Percentiles rank a stretch among this genome's conserved stretches.
phyloP scores from a whole-genome alignment of 2,888 invertebrate species.

The Cryptocephalus moraei region DNA sequence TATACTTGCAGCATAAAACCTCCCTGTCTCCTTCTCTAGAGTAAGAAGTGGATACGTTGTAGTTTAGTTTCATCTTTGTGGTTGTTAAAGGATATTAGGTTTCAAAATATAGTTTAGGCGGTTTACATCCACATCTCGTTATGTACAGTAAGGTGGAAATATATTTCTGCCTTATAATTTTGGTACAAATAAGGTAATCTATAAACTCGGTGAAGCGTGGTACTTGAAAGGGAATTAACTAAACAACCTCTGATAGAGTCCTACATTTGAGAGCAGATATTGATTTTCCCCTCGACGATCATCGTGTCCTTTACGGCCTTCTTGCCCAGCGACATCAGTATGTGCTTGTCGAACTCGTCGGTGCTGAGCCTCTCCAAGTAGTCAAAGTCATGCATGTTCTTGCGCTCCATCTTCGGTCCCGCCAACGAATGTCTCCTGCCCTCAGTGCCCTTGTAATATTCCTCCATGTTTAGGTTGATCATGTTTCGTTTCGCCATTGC shows the following conservation, averaged over 20 bases:
- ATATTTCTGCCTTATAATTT: no score
- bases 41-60: no score
- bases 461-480: no score
- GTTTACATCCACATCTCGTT: no score
- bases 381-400: neutral
- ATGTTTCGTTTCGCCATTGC: no score
- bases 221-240: neutral
- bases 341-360: slow-evolving; percentile 6
- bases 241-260: neutral
- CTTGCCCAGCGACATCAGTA: slow-evolving; percentile 4
- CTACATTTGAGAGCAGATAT: slow-evolving; percentile 23
- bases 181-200: no score
- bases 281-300: slow-evolving; percentile 21
- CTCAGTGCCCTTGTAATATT: no score
- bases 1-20: slow-evolving; percentile 36
- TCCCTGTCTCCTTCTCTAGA: slow-evolving; percentile 18
- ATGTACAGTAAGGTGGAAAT: neutral
- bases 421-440: neutral
- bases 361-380: neutral
- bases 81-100: no score
- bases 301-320: slow-evolving; percentile 21
- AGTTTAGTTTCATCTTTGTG: no score
- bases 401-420: neutral
- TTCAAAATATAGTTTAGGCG: no score
- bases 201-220: no score